Conservation (phyloP, 2,113 vertebrate genomes). For the Talpa occidentalis region DNA sequence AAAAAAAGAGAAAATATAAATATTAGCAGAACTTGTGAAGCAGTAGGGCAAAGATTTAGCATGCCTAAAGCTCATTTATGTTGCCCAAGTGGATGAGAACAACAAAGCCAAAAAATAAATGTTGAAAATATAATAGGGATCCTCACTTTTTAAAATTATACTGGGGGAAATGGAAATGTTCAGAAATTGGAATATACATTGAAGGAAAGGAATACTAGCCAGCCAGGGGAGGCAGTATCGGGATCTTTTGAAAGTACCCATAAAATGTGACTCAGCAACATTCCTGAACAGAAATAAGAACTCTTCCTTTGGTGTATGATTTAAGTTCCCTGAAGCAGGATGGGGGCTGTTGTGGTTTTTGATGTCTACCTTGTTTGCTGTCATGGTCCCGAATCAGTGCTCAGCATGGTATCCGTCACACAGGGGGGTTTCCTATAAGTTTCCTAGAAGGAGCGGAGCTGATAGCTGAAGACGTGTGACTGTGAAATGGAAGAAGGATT, state of each 20-base stretch:
- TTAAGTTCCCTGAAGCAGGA: fast-evolving
- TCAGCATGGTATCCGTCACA: not conserved
- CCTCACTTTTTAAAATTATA: not conserved
- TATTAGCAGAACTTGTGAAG: not conserved
- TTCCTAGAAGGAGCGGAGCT: not conserved
- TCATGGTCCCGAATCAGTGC: not conserved
- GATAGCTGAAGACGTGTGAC: not conserved
- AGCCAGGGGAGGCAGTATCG: not conserved
- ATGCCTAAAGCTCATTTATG: not conserved
- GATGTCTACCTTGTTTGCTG: not conserved
- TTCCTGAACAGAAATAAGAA: not conserved
- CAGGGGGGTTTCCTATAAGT: not conserved
- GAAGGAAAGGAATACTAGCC: not conserved
- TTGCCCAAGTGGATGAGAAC: not conserved
- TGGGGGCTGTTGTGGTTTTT: not conserved
- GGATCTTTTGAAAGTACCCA: not conserved
- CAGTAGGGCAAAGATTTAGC: not conserved
- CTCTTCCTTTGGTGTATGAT: not conserved
- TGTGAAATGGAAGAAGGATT: not conserved
- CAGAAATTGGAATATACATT: not conserved
- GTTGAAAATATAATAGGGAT: not conserved
- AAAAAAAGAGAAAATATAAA: not conserved
- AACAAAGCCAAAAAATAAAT: not conserved
- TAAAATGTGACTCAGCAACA: not conserved
- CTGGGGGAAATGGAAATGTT: not conserved